phyloP scores from a whole-genome alignment of 2,797 vertebrate species.

The Scomberomorus guttatus region DNA sequence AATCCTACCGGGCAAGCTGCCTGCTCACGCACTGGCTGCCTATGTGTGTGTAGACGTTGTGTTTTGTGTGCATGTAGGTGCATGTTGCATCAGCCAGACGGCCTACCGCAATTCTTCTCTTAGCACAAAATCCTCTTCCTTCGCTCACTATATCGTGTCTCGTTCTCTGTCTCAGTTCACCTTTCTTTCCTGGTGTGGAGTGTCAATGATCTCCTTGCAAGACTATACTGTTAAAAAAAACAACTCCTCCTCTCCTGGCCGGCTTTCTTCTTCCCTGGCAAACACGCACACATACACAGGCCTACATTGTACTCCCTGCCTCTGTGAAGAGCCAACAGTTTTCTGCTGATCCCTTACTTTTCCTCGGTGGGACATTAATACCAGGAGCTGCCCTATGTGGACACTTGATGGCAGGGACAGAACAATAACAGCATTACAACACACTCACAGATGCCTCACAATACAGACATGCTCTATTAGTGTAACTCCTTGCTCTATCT shows the following conservation, averaged over 20 bases:
- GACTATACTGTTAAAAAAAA: slow-evolving; percentile 57
- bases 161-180: slow-evolving; percentile 53
- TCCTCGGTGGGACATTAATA: slow-evolving; percentile 73
- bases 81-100: slow-evolving; percentile 34
- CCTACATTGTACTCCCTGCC: slow-evolving; percentile 65
- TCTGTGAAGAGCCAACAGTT: slow-evolving; percentile 67
- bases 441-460: slow-evolving; percentile 59
- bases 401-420: slow-evolving; percentile 69
- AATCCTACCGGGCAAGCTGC: slow-evolving; percentile 78
- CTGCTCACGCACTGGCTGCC: slow-evolving; percentile 68
- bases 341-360: slow-evolving; percentile 78
- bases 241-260: slow-evolving; percentile 47
- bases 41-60: slow-evolving; percentile 28
- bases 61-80: slow-evolving; percentile 54
- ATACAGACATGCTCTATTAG: slow-evolving; percentile 72
- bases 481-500: slow-evolving; percentile 50
- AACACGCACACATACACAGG: slow-evolving; percentile 53
- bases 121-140: slow-evolving; percentile 44
- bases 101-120: slow-evolving; percentile 39
- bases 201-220: slow-evolving; percentile 59
- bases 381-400: slow-evolving; percentile 63
- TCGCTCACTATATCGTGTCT: slow-evolving; percentile 28
- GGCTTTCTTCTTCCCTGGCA: slow-evolving; percentile 53
- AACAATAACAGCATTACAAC: slow-evolving; percentile 77
- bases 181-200: slow-evolving; percentile 44